Evolutionary conservation across 2,113 vertebrate genomes (phyloP).

Genomic region (Cyanoramphus novaezelandiae): DNA sequence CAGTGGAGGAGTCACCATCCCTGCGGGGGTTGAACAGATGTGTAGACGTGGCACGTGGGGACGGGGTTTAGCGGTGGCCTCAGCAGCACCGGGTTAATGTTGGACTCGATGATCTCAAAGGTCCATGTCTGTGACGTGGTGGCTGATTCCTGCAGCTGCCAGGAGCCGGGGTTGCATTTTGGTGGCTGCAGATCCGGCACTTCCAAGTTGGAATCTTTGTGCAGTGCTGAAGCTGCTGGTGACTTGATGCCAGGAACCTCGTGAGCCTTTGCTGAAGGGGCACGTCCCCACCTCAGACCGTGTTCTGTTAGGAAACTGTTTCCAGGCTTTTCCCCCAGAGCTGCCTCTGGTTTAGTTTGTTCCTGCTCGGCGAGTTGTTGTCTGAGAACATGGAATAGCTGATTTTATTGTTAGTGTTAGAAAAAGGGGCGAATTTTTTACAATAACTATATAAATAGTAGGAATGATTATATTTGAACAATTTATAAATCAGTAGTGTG

Average conservation of each 20-base stretch:
- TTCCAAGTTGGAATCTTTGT: neutral
- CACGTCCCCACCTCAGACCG: neutral
- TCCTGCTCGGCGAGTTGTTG: neutral
- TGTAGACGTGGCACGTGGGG: neutral
- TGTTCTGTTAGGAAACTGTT: neutral
- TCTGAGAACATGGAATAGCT: neutral
- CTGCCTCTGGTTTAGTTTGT: neutral
- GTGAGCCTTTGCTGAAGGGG: neutral
- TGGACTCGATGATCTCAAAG: neutral
- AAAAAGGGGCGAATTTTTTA: too few species aligned
- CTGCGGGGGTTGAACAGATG: neutral
- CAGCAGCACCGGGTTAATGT: neutral
- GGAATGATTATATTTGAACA: too few species aligned
- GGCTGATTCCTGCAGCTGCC: neutral
- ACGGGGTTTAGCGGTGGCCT: neutral
- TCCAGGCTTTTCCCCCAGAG: too few species aligned
- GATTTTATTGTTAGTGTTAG: too few species aligned
- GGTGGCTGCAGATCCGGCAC: neutral
- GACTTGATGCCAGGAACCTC: neutral
- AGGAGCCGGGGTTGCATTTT: accelerated
- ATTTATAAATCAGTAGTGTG: too few species aligned
- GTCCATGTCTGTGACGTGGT: neutral
- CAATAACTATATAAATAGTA: too few species aligned
- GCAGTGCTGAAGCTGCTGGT: neutral
- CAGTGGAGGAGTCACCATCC: neutral